These are phyloP conservation scores for Ganaspis sp. DNA, from an alignment of 1,140 invertebrate genomes.

Conservation along the genomic window DNA sequence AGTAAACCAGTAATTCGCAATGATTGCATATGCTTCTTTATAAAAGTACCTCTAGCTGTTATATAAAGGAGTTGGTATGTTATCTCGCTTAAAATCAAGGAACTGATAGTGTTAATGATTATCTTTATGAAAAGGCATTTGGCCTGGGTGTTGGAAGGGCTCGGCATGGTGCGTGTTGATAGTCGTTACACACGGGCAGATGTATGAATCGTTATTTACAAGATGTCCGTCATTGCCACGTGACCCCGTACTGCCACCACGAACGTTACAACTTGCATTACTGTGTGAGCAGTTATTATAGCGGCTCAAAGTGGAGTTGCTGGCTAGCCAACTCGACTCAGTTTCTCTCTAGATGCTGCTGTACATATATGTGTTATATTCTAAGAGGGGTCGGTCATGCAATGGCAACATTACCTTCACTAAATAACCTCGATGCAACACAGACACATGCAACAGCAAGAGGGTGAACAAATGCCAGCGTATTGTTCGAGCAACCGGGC, in stretches of 20 bases:
- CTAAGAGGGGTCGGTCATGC: background rate
- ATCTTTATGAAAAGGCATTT: constrained; percentile 23
- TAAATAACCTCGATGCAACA: background rate
- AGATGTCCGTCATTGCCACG: constrained; percentile 47
- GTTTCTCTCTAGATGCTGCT: background rate
- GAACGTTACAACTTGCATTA: background rate
- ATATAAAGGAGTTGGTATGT: background rate
- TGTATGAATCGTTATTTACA: constrained; percentile 56
- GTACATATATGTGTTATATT: background rate
- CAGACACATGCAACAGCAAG: background rate
- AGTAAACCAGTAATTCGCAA: background rate
- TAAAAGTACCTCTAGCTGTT: background rate
- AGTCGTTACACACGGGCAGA: constrained; percentile 40
- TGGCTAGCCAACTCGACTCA: background rate
- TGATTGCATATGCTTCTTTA: background rate
- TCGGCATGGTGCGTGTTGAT: background rate
- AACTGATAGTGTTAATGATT: constrained; percentile 8
- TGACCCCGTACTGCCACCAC: constrained; percentile 42
- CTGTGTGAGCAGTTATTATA: constrained; percentile 1
- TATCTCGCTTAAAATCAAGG: background rate
- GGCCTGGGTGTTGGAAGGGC: background rate
- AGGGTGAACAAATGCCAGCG: background rate
- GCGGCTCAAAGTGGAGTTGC: background rate
- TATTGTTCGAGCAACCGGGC: constrained; percentile 33
- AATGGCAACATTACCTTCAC: constrained; percentile 11